A percentile compares a stretch with the other conserved stretches of the same genome.
phyloP scores from a whole-genome alignment of 2,113 vertebrate genomes.

The Oreotrochilus melanogaster region DNA sequence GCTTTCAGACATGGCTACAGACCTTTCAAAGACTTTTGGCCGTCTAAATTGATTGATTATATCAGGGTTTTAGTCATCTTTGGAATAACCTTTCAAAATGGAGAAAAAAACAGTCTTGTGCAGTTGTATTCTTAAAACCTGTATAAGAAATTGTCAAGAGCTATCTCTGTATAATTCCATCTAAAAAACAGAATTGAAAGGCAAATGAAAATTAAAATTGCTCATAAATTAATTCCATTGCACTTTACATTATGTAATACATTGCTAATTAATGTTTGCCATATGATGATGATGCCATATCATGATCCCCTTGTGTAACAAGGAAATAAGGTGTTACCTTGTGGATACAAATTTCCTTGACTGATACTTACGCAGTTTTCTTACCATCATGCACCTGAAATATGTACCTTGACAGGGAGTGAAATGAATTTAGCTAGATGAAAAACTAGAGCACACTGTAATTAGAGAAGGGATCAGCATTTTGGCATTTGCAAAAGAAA shows the following conservation, averaged over 20 bases:
- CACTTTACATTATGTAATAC: neutral
- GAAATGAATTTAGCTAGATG: neutral
- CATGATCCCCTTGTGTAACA: too few relatives aligned
- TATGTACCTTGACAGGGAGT: neutral
- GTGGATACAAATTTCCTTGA: neutral
- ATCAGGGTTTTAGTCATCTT: neutral
- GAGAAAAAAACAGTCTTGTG: neutral
- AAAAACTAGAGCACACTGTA: neutral
- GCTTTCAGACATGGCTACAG: neutral
- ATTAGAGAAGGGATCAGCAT: neutral
- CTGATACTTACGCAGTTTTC: neutral
- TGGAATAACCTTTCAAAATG: neutral
- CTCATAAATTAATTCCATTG: neutral
- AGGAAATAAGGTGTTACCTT: neutral
- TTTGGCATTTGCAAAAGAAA: neutral
- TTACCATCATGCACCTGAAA: neutral
- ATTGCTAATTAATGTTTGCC: neutral
- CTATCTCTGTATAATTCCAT: neutral
- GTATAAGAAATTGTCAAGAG: neutral
- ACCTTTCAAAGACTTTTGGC: neutral
- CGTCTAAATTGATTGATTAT: neutral
- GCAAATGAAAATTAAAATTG: neutral
- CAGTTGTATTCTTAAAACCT: neutral
- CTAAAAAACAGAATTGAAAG: neutral
- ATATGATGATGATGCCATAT: neutral